phyloP scores from a whole-genome alignment of 2,113 vertebrate species.

The Tetrao urogallus region DNA sequence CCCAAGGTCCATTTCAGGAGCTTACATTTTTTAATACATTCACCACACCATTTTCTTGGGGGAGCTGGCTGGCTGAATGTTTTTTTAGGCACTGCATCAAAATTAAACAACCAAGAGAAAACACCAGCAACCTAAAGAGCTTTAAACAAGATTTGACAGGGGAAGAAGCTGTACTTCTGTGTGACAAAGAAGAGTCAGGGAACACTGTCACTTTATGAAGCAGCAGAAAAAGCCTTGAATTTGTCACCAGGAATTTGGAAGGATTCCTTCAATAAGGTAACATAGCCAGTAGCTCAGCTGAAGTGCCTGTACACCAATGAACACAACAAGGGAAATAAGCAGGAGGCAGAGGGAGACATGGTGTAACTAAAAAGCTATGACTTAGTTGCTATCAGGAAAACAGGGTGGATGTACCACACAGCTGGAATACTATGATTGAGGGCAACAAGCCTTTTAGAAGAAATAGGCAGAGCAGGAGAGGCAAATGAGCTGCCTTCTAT shows the following conservation, averaged over 20 bases:
- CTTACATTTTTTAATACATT: neutral
- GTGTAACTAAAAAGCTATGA: neutral
- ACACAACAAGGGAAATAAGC: neutral
- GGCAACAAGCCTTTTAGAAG: neutral
- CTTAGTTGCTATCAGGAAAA: neutral
- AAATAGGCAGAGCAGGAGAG: neutral
- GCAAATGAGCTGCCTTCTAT: neutral
- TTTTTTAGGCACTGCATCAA: constrained; percentile 18
- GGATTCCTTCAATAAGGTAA: neutral
- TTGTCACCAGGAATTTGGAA: neutral
- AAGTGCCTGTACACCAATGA: neutral
- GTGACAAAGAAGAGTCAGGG: too few relatives aligned
- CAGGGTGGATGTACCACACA: neutral
- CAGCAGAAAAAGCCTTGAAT: neutral
- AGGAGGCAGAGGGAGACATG: neutral
- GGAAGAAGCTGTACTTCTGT: too few relatives aligned
- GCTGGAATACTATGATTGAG: neutral
- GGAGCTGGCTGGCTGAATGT: neutral
- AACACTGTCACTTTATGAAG: neutral
- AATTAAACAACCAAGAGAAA: neutral
- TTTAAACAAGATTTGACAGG: too few relatives aligned
- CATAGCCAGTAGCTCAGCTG: neutral
- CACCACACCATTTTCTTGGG: neutral
- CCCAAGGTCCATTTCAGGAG: neutral
- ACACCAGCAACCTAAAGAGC: neutral